Conservation (phyloP, 2,113 vertebrate species). For the Gavia stellata region DNA sequence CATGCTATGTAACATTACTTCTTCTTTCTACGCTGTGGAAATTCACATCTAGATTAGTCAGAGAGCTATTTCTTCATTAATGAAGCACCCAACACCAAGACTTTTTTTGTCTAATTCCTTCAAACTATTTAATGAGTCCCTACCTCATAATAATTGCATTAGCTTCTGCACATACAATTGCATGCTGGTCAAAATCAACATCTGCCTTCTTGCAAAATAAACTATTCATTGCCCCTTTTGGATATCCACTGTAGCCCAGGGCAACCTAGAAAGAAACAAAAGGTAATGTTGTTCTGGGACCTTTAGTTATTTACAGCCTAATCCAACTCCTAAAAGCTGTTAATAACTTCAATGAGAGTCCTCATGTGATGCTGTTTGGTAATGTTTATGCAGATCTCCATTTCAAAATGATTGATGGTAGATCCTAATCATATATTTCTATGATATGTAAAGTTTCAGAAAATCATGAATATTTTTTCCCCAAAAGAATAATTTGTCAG, state of each 20-base stretch:
- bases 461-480: neutral
- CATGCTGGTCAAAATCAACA: neutral
- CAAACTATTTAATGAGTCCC: neutral
- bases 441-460: neutral
- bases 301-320: neutral
- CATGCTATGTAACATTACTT: neutral
- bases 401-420: neutral
- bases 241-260: conserved; percentile 5
- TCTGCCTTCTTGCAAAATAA: neutral
- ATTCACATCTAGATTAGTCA: neutral
- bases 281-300: neutral
- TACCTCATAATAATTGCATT: conserved; percentile 27
- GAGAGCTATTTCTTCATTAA: neutral
- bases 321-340: neutral
- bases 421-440: neutral
- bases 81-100: neutral
- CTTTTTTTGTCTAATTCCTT: neutral
- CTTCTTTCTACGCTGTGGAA: neutral
- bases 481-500: neutral
- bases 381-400: neutral
- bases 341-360: neutral
- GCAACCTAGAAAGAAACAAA: neutral
- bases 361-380: neutral
- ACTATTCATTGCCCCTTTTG: neutral
- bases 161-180: neutral